Evolutionary conservation across 2,797 vertebrate species (phyloP).

Genomic region (Diplodus sargus): DNA sequence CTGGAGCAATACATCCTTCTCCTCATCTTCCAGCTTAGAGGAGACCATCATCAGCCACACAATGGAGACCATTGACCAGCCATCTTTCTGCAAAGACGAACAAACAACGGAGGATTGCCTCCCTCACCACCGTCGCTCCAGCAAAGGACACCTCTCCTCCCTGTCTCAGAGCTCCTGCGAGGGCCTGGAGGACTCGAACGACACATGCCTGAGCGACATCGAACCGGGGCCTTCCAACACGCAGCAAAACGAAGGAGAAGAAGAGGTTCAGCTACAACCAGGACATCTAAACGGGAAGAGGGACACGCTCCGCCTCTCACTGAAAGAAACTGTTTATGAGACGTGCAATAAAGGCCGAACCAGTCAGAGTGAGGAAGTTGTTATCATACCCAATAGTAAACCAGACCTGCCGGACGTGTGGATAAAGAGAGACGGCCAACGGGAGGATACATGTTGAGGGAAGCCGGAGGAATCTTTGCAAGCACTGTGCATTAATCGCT

Average conservation of each 20-base stretch:
- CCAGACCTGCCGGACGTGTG: conserved; percentile 96
- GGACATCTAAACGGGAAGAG: conserved; percentile 94
- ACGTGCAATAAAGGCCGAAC: conserved; percentile 86
- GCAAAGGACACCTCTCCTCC: conserved; percentile 78
- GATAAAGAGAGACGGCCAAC: conserved; percentile 90
- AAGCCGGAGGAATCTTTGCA: conserved; percentile 22
- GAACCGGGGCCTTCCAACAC: conserved; percentile 83
- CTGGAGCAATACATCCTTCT: conserved; percentile 82
- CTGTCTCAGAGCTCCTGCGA: conserved; percentile 90
- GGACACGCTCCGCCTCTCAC: conserved; percentile 92
- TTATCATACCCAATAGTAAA: conserved; percentile 96
- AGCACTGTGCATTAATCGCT: conserved; percentile 60
- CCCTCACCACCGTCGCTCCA: conserved; percentile 51
- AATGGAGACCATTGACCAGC: conserved; percentile 75
- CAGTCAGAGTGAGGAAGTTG: conserved; percentile 86
- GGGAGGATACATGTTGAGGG: conserved; percentile 80
- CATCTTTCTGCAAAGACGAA: conserved; percentile 76
- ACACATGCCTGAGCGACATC: conserved; percentile 91
- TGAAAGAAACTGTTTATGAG: conserved; percentile 94
- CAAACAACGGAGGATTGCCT: conserved; percentile 47
- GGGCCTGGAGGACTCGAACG: conserved; percentile 92
- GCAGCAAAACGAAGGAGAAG: conserved; percentile 60
- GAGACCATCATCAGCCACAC: conserved; percentile 83
- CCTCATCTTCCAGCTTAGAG: conserved; percentile 86
- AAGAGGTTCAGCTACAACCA: conserved; percentile 78